Base-by-base conservation (phyloP, 2,113 vertebrate species). In the Sapayoa aenigma region DNA sequence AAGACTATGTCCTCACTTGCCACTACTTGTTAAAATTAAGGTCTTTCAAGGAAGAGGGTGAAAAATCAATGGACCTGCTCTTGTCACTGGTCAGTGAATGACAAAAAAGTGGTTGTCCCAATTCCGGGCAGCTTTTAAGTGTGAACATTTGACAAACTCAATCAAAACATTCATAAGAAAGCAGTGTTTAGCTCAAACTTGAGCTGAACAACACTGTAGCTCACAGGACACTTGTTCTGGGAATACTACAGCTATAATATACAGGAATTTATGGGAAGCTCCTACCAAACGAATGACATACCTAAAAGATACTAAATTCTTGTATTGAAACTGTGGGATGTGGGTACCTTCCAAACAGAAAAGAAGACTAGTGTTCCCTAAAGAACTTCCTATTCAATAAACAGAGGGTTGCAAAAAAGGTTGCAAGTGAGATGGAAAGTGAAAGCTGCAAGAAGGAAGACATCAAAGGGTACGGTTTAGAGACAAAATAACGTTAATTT, bases 51-150 rank as follows among this genome's bases (percentile, higher is more conserved):
- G 49, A 91, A 90, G 2, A 67, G 42, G 56, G 72, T 41, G n/a
- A 88, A 95, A 97, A 96, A 84, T 84, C 88, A 89, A 90, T 82
- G 89, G 86, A 82, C 75, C 66, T 93, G 86, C 71, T 94, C 39
- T 87, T 93, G 86, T 93, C 89, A 91, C 82, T 93, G 95, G 92
- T 91, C 96, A 94, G 73, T 53, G 82, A 96, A 78, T 63, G 96
- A 87, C n/a, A 68, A 91, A 95, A 95, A 83, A 35, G 62, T 65
- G 65, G 82, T 50, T n/a, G 35, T 94, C 91, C 94, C 76, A 93
- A 91, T 84, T 95, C 90, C 60, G 27, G 73, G 89, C 76, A 82
- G 83, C 80, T 97, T 89, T 9, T 44, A 87, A 84, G 90, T 47
- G 46, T 56, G 74, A 81, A 87, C 7, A 14, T 37, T 90, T 82